These are phyloP conservation scores for Bembecia ichneumoniformis DNA, from an alignment of 2,888 invertebrate genomes.

Conservation along the genomic window DNA sequence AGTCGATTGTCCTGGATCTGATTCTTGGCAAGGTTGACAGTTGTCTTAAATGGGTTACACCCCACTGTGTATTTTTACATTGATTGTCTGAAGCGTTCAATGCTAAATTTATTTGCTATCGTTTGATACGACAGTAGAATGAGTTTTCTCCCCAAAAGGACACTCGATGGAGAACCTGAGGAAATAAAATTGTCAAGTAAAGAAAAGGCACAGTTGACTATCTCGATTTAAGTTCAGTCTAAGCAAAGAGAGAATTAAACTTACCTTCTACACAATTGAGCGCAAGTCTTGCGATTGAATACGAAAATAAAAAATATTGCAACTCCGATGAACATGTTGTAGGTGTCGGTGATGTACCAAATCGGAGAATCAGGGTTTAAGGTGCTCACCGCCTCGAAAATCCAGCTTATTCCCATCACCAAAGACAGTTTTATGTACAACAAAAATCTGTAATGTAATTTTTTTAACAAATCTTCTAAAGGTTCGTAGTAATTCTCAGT, in stretches of 20 bases:
- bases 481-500: no score
- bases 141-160: background rate
- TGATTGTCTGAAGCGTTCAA: no score
- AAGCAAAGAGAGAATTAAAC: background rate
- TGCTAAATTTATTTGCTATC: background rate
- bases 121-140: background rate
- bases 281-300: slow-evolving; percentile 32
- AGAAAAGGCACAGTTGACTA: background rate
- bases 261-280: background rate
- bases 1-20: no score
- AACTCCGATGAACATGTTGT: slow-evolving; percentile 49
- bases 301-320: slow-evolving; percentile 54
- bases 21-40: no score
- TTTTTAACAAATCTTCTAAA: no score
- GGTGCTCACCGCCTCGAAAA: slow-evolving; percentile 48
- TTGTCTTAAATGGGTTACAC: no score
- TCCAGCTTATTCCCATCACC: slow-evolving; percentile 59
- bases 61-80: no score
- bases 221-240: background rate
- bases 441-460: slow-evolving; percentile 32
- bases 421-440: slow-evolving; percentile 51
- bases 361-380: slow-evolving; percentile 24
- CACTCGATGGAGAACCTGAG: background rate
- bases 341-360: slow-evolving; percentile 42
- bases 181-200: no score